These are phyloP conservation scores for Leptobrachium leishanense DNA, from an alignment of 2,113 vertebrate genomes.

Conservation along the genomic window DNA sequence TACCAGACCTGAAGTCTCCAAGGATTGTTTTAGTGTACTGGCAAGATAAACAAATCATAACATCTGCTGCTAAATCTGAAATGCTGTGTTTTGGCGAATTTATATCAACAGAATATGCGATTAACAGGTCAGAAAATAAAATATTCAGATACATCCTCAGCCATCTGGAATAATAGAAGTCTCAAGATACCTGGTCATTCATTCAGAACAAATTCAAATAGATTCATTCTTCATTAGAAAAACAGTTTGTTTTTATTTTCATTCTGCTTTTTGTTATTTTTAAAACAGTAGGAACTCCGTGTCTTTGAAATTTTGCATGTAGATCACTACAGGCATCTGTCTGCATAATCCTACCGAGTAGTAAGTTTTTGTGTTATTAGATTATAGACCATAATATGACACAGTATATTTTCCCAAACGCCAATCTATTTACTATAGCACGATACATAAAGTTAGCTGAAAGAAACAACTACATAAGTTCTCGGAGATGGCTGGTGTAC, in stretches of 20 bases:
- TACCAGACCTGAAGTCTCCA: not conserved
- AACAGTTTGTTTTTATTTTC: not conserved
- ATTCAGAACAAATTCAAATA: conserved; percentile 11
- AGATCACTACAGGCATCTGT: too few relatives aligned
- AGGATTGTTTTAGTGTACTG: not conserved
- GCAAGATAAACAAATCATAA: not conserved
- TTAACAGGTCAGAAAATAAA: conserved; percentile 1
- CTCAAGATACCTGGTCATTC: conserved; percentile 21
- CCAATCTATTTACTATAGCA: too few relatives aligned
- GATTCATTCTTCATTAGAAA: conserved; percentile 30
- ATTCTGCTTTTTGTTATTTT: not conserved
- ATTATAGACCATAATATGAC: too few relatives aligned
- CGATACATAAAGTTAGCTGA: too few relatives aligned
- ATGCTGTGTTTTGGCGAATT: not conserved
- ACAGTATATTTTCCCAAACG: too few relatives aligned
- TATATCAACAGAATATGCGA: not conserved
- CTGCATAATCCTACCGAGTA: too few relatives aligned
- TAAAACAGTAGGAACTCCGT: not conserved
- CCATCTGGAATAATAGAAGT: conserved; percentile 5
- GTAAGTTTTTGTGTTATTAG: too few relatives aligned
- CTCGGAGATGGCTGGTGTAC: too few relatives aligned
- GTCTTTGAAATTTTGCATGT: not conserved
- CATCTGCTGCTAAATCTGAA: not conserved
- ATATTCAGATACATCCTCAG: not conserved
- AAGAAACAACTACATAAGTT: too few relatives aligned